Evolutionary conservation across 2,888 invertebrate species (phyloP), one percentile per base, ranked within the genome.

Genomic region (Stegophylla sp.): DNA sequence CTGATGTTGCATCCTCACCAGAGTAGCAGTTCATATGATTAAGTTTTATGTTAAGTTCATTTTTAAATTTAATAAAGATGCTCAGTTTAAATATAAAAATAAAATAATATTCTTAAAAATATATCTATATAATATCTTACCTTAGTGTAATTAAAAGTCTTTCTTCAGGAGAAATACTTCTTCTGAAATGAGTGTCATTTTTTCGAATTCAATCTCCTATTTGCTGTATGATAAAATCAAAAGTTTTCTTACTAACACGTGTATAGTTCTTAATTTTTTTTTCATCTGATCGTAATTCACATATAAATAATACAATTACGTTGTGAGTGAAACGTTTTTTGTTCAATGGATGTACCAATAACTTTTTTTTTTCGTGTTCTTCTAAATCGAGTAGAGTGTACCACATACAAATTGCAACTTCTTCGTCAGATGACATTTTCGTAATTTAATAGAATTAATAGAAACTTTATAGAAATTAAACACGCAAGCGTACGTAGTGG

Each of bases 161-260:
- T 59, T 59, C 59, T 59, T 59, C 59, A 26, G 59, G 59, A 59
- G 59, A 63, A 63, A 63, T 64, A 64, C 63, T 64, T 64, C 20
- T 64, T 20, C 63, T 41, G 20, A 64, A 64, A 43, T 64, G 41
- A 64, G 63, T 64, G 20, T 64, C 63, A 41, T 66, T 20, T 64
- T 64, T 64, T 41, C 10, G n/a, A 41, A 64, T 64, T 64, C 20
- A 41, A 12, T 64, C 41, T 64, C 41, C n/a, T 64, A 64, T 64
- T 64, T 63, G 34, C 34, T 41, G 63, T 63, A 63, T 41, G n/a
- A 51, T 51, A 51, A n/a, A 51, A 51, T 51, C n/a, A 51, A 51
- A 51, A n/a, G n/a, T 51, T 51, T 15, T 17, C 3, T 17, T 51
- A 51, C 51, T 3, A n/a, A 51, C 51, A 51, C n/a, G 51, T 51